phyloP scores from a whole-genome alignment of 2,888 invertebrate species.

The Oxycera nigricornis region DNA sequence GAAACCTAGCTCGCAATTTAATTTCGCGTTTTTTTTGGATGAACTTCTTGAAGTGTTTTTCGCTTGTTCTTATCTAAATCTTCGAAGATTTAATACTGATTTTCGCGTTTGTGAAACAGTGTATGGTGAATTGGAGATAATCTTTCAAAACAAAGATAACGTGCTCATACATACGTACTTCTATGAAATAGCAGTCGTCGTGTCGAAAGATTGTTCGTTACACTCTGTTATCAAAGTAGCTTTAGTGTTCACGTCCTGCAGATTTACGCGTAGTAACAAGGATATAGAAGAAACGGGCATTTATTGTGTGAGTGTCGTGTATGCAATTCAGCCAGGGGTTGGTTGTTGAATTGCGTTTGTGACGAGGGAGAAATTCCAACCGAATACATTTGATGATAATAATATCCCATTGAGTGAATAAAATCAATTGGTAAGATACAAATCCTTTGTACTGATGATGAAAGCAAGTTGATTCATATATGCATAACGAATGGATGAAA shows the following conservation, averaged over 20 bases:
- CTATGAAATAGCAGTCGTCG: neutral
- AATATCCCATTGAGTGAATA: neutral
- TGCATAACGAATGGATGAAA: too few species aligned
- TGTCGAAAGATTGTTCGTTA: neutral
- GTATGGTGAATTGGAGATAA: neutral
- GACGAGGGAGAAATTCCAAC: neutral
- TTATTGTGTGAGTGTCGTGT: neutral
- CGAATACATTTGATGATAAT: neutral
- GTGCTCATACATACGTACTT: neutral
- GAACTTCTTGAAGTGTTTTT: neutral
- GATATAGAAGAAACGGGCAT: neutral
- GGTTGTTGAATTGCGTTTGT: neutral
- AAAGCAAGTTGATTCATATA: too few species aligned
- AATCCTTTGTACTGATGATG: too few species aligned
- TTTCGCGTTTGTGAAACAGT: neutral
- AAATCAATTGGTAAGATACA: conserved; percentile 17
- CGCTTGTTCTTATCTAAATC: conserved; percentile 20
- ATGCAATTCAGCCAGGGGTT: neutral
- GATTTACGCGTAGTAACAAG: neutral
- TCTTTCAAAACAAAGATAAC: neutral
- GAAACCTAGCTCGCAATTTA: neutral
- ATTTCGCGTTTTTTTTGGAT: neutral
- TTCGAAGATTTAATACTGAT: neutral
- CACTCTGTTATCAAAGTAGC: neutral
- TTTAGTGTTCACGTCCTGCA: neutral